Base-by-base conservation (phyloP, 2,797 vertebrate genomes). In the Anabacerthia variegaticeps region DNA sequence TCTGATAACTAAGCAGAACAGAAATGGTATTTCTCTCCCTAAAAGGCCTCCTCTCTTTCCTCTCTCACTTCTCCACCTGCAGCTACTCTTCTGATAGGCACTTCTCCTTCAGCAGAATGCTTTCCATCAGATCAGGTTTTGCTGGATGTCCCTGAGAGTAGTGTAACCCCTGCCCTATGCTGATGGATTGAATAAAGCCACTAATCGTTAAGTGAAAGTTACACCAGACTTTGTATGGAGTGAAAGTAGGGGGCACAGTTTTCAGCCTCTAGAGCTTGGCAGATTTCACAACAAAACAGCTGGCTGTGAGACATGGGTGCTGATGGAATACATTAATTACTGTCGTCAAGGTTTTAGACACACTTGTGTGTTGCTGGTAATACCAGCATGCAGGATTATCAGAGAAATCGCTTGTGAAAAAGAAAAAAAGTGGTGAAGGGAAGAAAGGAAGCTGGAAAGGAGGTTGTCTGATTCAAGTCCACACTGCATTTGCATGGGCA, bases 141-240 rank as follows among this genome's bases (percentile, higher is more conserved):
- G 84, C 68, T 84, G 88, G 94, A 95, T 95, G 91, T 77, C 93
- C n/a, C 92, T 88, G 96, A 97, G 97, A 97, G 75, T 39, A 67
- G 71, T 62, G 85, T 97, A 97, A 97, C 96, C 95, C 93, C 89
- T 95, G 89, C 96, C 85, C 85, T 48, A 68, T 93, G 95, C 71
- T 97, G 97, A 98, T 97, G 88, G 97, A 97, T 95, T 95, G 95
- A 97, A 97, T 97, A 96, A 98, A 97, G 81, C 95, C 94, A 90
- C 95, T 97, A 97, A 97, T 97, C 77, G 5, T 97, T 97, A 96
- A 93, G 80, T 97, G 96, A 97, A 98, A 97, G 96, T 96, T 96
- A 97, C 93, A 97, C 95, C 88, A 97, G 96, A 89, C 62, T 89
- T 85, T 95, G 91, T 90, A 88, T 44, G 79, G 86, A 95, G 69